Evolutionary conservation across 2,113 vertebrate genomes (phyloP).

Genomic region (Copsychus sechellarum): DNA sequence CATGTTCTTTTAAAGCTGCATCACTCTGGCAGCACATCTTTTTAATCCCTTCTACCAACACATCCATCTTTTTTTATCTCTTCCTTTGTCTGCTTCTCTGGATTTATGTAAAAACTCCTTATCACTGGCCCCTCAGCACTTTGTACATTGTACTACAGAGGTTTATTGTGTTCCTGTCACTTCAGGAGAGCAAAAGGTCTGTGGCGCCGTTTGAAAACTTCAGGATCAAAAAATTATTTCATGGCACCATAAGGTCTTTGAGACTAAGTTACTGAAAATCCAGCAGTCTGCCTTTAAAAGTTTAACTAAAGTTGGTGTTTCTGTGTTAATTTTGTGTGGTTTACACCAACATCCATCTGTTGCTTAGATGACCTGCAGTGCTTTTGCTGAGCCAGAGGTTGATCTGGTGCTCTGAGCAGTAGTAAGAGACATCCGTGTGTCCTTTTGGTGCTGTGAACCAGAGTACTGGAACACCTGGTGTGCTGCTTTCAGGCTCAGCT

Average conservation of each 20-base stretch:
- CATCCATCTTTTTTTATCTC: neutral
- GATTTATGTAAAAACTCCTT: neutral
- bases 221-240: neutral
- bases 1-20: neutral
- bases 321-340: neutral
- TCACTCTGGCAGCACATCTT: neutral
- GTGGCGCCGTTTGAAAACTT: neutral
- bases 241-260: neutral
- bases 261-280: neutral
- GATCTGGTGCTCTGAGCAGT: neutral
- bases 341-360: neutral
- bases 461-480: neutral
- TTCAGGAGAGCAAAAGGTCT: neutral
- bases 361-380: neutral
- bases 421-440: neutral
- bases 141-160: neutral
- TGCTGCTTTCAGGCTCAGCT: neutral
- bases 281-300: neutral
- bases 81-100: neutral
- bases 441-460: neutral
- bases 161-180: neutral
- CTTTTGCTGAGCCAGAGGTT: neutral
- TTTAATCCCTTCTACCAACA: neutral
- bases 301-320: neutral
- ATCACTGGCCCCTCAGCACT: neutral